A percentile compares a stretch with the other conserved stretches of the same genome.
These are phyloP conservation scores for Epinotia nisella DNA, from an alignment of 2,888 invertebrate species.

Conservation along the genomic window DNA sequence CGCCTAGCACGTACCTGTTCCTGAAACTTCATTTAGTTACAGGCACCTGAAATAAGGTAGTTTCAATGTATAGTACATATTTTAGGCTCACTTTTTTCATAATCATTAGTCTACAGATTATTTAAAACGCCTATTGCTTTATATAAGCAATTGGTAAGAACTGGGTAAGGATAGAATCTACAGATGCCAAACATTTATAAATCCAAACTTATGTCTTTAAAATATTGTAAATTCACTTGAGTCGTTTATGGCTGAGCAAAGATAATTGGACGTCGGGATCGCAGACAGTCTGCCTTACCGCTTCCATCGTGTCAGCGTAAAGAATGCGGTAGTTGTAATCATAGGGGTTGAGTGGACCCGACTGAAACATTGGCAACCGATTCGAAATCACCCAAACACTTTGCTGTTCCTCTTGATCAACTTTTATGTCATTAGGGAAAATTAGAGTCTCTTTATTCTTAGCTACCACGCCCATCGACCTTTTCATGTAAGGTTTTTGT, in stretches of 20 bases:
- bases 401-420: slow-evolving; percentile 88
- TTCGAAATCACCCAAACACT: slow-evolving; percentile 92
- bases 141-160: not conserved
- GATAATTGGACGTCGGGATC: slow-evolving; percentile 80
- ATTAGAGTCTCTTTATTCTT: slow-evolving; percentile 86
- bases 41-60: not conserved
- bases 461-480: slow-evolving; percentile 87
- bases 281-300: slow-evolving; percentile 88
- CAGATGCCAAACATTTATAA: not conserved
- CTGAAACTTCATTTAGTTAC: not conserved
- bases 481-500: slow-evolving; percentile 86
- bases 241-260: slow-evolving; percentile 1
- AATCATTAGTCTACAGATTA: not conserved
- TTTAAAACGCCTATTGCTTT: slow-evolving; percentile 16
- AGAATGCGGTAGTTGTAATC: slow-evolving; percentile 91
- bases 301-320: slow-evolving; percentile 86
- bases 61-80: no score
- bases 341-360: slow-evolving; percentile 84
- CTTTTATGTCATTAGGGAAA: slow-evolving; percentile 92
- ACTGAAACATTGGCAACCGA: slow-evolving; percentile 89
- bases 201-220: no score
- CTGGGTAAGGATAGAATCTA: not conserved
- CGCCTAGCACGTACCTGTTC: not conserved
- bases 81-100: not conserved
- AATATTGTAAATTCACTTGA: not conserved